phyloP scores from a whole-genome alignment of 2,113 vertebrate species.

The Macroglossus sobrinus region DNA sequence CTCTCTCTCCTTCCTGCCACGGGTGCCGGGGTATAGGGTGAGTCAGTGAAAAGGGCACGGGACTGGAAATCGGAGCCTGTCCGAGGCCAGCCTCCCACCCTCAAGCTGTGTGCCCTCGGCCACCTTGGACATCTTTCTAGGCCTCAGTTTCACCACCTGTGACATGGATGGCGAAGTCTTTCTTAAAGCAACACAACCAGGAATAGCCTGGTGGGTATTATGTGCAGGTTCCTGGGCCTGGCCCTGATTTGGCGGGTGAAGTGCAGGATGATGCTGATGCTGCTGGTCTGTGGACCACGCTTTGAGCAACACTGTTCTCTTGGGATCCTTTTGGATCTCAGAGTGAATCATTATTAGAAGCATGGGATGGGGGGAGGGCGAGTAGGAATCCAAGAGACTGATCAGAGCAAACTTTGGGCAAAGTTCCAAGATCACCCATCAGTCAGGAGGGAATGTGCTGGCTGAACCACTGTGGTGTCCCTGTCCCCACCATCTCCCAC shows the following conservation, averaged over 20 bases:
- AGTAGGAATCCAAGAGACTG: background rate
- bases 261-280: fast-evolving
- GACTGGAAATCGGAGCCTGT: background rate
- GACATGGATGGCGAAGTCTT: background rate
- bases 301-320: fast-evolving
- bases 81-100: background rate
- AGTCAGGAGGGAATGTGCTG: background rate
- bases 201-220: too few species aligned
- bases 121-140: background rate
- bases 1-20: too few species aligned
- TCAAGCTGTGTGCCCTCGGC: too few species aligned
- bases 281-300: background rate
- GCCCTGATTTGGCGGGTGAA: background rate
- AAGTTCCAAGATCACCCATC: background rate
- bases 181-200: background rate
- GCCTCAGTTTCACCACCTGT: background rate
- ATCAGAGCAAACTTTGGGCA: background rate
- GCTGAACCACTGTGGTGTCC: background rate
- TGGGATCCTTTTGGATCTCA: background rate
- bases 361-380: background rate
- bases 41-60: fast-evolving
- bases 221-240: background rate
- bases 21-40: background rate
- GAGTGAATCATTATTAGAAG: too few species aligned
- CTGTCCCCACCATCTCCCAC: fast-evolving